Base-by-base conservation (phyloP, 2,888 invertebrate species). In the Physocephala rufipes region DNA sequence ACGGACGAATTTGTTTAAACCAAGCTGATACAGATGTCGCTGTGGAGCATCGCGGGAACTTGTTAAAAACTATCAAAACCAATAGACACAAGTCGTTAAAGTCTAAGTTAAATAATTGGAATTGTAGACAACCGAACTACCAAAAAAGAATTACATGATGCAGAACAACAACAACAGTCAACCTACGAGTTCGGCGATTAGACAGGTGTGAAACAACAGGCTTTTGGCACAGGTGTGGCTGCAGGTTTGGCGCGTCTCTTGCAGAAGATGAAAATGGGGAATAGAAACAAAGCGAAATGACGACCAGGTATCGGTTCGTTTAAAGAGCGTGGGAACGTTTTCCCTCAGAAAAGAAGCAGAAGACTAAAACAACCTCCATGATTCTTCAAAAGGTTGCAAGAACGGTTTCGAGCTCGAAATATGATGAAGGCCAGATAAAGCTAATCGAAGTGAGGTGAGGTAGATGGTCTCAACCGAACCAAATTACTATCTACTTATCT, bases 231-330 rank as follows among this genome's bases (percentile, higher is more conserved):
- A 68, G 68, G 62, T 68, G 68, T 36, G 68, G 62, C 68, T 61
- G 68, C 68, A 68, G 51, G 68, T 62, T 68, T 68, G 68, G 68
- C 68, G 68, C 68, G 68, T 62, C 62, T 68, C 68, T 68, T 58
- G 1, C 21, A 13, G 63, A 63, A 15, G 47, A 24, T 26, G 28
- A 13, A n/a, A 24, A n/a, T 43, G 12, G 36, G 5, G 36, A 36
- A 21, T 45, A 36, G 9, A 36, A 36, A 36, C n/a, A n/a, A n/a
- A n/a, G n/a, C n/a, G n/a, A n/a, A n/a, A n/a, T n/a, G n/a, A n/a
- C n/a, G 36, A 36, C 58, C 13, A 13, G 26, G 49, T n/a, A 2
- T 9, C n/a, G n/a, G n/a, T n/a, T n/a, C n/a, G 65, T 15, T 47
- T 36, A 36, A 30, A 30, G 62, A 51, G 68, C 62, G 61, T 58